A percentile compares a stretch with the other conserved stretches of the same genome.
Evolutionary conservation across 2,113 vertebrate species (phyloP).

Genomic region (Beaufortia kweichowensis): DNA sequence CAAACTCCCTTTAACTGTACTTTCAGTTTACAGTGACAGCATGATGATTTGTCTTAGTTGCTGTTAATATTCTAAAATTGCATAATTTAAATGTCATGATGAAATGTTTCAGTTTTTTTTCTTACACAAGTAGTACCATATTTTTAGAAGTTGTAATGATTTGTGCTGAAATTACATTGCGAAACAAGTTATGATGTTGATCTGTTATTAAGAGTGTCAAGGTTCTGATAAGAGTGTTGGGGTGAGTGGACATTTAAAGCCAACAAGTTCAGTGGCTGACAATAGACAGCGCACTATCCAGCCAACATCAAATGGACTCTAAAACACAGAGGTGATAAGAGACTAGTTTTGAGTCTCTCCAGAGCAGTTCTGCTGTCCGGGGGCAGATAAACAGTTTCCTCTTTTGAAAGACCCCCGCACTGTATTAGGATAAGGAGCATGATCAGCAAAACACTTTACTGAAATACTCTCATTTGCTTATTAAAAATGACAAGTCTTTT

Average conservation of each 20-base stretch:
- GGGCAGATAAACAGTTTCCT: slow-evolving; percentile 27
- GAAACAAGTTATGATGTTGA: neutral
- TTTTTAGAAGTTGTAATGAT: neutral
- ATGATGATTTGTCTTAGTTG: neutral
- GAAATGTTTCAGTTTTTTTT: neutral
- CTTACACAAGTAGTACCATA: neutral
- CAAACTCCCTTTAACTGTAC: no score
- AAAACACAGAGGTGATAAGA: neutral
- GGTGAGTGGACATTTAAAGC: neutral
- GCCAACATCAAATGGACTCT: slow-evolving; percentile 17
- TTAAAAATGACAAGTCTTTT: neutral
- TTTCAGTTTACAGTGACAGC: no score
- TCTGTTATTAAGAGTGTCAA: neutral
- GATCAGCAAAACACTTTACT: neutral
- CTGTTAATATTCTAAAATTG: neutral
- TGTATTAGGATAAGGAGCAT: neutral
- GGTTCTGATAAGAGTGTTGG: neutral
- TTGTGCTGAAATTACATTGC: neutral
- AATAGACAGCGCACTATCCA: slow-evolving; percentile 12
- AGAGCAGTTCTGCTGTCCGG: neutral
- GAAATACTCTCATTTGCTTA: neutral
- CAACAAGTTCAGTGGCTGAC: neutral
- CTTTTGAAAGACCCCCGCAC: neutral
- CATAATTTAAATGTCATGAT: neutral
- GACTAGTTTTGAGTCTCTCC: neutral